phyloP scores from a whole-genome alignment of 2,888 invertebrate genomes.

The Euproctis similis region DNA sequence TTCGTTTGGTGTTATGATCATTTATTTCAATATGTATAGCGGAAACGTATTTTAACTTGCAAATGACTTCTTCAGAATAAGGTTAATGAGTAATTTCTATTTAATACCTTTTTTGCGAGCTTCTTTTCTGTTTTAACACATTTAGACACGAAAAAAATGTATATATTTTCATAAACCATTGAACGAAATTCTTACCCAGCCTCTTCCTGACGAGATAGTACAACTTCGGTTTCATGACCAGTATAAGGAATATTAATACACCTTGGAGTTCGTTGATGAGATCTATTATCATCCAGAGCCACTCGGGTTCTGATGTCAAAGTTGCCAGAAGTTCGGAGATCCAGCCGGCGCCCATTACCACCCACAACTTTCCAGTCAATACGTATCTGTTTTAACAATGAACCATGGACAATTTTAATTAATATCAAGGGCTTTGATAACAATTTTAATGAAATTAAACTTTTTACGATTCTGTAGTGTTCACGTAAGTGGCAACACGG shows the following conservation, averaged over 20 bases:
- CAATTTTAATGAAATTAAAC: too few relatives aligned
- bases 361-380: constrained; percentile 83
- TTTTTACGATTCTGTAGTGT: too few relatives aligned
- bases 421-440: too few relatives aligned
- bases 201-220: constrained; percentile 75
- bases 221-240: constrained; percentile 81
- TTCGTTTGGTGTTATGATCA: background rate
- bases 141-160: background rate
- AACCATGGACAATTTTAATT: too few relatives aligned
- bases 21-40: background rate
- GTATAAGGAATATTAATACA: constrained; percentile 82
- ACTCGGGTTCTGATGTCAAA: constrained; percentile 61
- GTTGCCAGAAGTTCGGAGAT: constrained; percentile 79
- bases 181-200: constrained; percentile 72
- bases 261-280: constrained; percentile 82
- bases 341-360: constrained; percentile 88
- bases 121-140: background rate
- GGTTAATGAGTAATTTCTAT: too few relatives aligned
- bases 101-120: too few relatives aligned
- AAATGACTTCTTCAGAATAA: too few relatives aligned
- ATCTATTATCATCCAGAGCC: constrained; percentile 76
- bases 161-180: too few relatives aligned
- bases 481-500: too few relatives aligned
- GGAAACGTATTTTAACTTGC: background rate
- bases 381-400: constrained; percentile 78